Conservation (phyloP, 2,113 vertebrate genomes). For the Myiozetetes cayanensis region DNA sequence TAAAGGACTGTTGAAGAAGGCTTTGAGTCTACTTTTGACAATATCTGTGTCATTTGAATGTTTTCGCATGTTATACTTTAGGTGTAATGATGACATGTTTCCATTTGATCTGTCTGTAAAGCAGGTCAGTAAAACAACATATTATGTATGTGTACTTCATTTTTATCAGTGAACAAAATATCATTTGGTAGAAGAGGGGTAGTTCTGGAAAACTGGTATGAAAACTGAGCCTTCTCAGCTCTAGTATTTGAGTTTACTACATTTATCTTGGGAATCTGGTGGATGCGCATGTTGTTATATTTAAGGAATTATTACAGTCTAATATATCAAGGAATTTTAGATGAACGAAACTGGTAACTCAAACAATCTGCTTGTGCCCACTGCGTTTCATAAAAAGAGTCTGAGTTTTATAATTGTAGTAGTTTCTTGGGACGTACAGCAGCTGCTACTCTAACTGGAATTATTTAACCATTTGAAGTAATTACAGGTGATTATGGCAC, state of each 20-base stretch:
- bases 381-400: neutral
- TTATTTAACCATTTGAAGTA: neutral
- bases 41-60: neutral
- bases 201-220: neutral
- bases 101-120: neutral
- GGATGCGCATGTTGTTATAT: neutral
- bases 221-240: neutral
- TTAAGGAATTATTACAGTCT: neutral
- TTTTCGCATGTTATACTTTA: neutral
- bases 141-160: neutral
- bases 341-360: neutral
- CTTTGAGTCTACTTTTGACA: neutral
- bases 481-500: too few species aligned
- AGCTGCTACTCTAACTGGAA: neutral
- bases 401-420: neutral
- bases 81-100: neutral
- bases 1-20: neutral
- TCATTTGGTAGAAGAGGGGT: neutral
- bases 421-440: neutral
- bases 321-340: neutral
- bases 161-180: neutral
- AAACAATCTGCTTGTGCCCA: neutral
- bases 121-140: neutral
- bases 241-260: neutral
- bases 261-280: neutral